Conservation (phyloP, 2,888 invertebrate species). For the Adineta ricciae region DNA sequence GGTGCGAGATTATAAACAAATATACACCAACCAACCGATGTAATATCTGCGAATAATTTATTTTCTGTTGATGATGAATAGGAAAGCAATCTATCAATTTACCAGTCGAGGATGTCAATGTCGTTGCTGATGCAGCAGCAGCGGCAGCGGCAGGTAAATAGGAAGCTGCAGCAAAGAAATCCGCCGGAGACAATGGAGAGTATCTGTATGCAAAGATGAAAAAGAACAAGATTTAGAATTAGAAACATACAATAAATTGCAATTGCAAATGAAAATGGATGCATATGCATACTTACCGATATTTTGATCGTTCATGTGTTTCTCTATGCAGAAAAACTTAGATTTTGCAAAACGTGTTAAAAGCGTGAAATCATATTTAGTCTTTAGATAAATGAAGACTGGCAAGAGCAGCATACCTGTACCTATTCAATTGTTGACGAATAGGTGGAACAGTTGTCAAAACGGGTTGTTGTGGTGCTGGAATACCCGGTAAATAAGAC, state of each 20-base stretch:
- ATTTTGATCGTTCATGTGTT: constrained; percentile 20
- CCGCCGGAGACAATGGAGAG: constrained; percentile 11
- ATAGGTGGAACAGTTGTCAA: neutral
- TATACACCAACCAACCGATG: constrained; percentile 73
- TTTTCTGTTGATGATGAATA: neutral
- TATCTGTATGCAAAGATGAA: neutral
- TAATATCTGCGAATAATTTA: neutral
- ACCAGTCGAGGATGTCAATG: constrained; percentile 9
- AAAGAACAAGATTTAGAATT: too few species aligned
- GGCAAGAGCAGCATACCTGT: neutral
- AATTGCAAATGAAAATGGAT: too few species aligned
- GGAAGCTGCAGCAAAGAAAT: constrained; percentile 20
- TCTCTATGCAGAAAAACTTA: neutral
- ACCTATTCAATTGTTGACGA: constrained; percentile 17
- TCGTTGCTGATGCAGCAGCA: constrained; percentile 35
- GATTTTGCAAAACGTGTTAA: neutral
- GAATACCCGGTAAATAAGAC: constrained; percentile 1
- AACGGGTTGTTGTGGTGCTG: neutral
- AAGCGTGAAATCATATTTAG: constrained; percentile 7
- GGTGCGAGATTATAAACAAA: constrained; percentile 84
- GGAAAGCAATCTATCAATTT: neutral
- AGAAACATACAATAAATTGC: too few species aligned
- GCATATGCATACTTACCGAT: constrained; percentile 18
- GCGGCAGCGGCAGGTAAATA: constrained; percentile 13
- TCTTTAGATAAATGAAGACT: neutral